A percentile compares a stretch with the other conserved stretches of the same genome.
Conservation (phyloP, 2,888 invertebrate species). For the Erpobdella octoculata region DNA sequence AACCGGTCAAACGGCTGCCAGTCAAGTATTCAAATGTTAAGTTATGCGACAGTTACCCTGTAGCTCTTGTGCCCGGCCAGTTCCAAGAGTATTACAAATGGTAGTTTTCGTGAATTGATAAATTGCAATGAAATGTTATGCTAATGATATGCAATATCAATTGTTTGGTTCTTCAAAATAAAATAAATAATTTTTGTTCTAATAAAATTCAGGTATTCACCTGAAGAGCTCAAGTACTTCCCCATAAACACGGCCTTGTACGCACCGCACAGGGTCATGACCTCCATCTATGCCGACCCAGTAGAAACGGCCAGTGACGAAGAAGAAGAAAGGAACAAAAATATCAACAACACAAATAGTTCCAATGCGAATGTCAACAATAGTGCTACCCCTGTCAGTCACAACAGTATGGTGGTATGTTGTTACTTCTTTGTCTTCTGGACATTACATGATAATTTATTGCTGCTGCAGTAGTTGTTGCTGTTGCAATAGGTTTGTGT, state of each 20-base stretch:
- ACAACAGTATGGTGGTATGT: too few species aligned
- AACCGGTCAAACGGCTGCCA: constrained; percentile 56
- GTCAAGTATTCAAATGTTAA: constrained; percentile 50
- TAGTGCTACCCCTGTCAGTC: not conserved
- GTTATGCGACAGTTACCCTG: constrained; percentile 67
- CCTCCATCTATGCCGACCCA: constrained; percentile 36
- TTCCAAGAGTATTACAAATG: constrained; percentile 75
- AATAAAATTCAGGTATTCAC: constrained; percentile 63
- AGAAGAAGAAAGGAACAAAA: not conserved
- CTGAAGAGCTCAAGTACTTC: constrained; percentile 78
- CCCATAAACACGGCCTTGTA: constrained; percentile 82
- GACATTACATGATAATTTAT: too few species aligned
- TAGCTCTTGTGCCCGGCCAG: constrained; percentile 91
- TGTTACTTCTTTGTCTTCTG: too few species aligned
- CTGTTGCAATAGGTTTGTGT: too few species aligned
- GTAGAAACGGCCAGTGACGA: not conserved
- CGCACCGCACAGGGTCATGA: constrained; percentile 52
- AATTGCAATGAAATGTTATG: not conserved
- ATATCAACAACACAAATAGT: not conserved
- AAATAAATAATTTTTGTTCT: too few species aligned
- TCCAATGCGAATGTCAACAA: not conserved
- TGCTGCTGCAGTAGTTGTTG: too few species aligned
- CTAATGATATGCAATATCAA: too few species aligned
- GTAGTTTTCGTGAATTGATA: constrained; percentile 45
- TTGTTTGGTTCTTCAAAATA: too few species aligned